Conservation (phyloP, 2,888 invertebrate genomes). For the Scaptomyza flava region DNA sequence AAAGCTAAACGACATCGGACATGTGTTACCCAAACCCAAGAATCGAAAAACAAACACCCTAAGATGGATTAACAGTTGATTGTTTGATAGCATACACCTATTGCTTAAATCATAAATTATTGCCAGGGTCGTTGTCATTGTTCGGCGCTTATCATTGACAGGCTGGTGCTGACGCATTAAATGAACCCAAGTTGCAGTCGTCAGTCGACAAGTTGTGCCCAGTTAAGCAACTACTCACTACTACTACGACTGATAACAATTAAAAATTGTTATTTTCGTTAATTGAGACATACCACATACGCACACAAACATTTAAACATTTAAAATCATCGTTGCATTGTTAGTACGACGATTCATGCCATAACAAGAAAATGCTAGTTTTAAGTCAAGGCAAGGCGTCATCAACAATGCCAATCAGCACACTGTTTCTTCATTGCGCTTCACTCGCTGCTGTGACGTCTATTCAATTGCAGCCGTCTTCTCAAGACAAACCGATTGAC, state of each 20-base stretch:
- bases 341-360: conserved; percentile 32
- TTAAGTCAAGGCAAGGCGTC: conserved; percentile 43
- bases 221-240: conserved; percentile 26
- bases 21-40: conserved; percentile 47
- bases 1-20: conserved; percentile 40
- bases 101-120: conserved; percentile 37
- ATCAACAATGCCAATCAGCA: conserved; percentile 44
- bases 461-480: conserved; percentile 32
- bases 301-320: conserved; percentile 33
- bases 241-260: conserved; percentile 58
- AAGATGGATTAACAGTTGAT: conserved; percentile 15
- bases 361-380: conserved; percentile 41
- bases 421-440: conserved; percentile 40
- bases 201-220: conserved; percentile 41
- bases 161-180: conserved; percentile 62
- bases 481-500: conserved; percentile 58
- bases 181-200: conserved; percentile 27
- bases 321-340: conserved; percentile 21
- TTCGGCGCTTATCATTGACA: conserved; percentile 48
- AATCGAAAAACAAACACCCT: conserved; percentile 12
- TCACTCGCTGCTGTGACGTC: conserved; percentile 42
- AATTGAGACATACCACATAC: conserved; percentile 55
- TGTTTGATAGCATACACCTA: not conserved
- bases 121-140: conserved; percentile 27
- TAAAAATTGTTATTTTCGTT: conserved; percentile 68